Base-by-base conservation (phyloP, 1,140 invertebrate species). In the Oedothorax gibbosus region DNA sequence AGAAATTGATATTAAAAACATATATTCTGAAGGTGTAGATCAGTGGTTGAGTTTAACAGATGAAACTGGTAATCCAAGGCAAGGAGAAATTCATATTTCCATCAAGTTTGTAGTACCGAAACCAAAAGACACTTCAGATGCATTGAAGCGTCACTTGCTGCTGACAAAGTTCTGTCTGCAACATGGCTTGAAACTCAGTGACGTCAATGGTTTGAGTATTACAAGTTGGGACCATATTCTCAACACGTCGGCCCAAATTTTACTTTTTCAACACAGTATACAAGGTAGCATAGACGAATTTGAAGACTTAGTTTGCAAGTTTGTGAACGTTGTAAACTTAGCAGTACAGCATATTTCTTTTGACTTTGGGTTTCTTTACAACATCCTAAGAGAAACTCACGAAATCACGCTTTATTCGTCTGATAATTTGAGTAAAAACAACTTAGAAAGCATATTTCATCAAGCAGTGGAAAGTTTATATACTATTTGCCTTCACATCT, bases 1-100 rank as follows among this genome's bases (percentile, higher is more conserved):
- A 64, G 57, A 73, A 64, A 49, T 82, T 64, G 54, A 64, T 14
- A 15, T 82, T 8, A 35, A n/a, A 50, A 35, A 53, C 50, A 72
- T 82, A 53, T 82, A 73, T 82, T 71, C 80, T 51, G 80, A 82
- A 82, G 80, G 80, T 9, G 35, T 72, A 64, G 69, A 72, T 64
- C 49, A 64, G 21, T 82, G 80, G 80, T n/a, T 68, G 4, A 12
- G 62, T 6, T 53, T 79, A 51, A 64, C 20, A 53, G 53, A 35
- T 7, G 14, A 53, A 49, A 82, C 62, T 50, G 64, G 54, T 1
- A 18, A 60, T 2, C 1, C 9, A 9, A 18, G 60, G 11, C 49
- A 65, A 60, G 80, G 80, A 53, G 51, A 73, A 8, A 21, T 82
- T 15, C 80, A 73, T 64, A n/a, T 82, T 10, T 15, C 69, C 62